These are phyloP conservation scores for Liopterus haemorrhoidalis DNA, from an alignment of 2,888 invertebrate genomes.

Conservation along the genomic window DNA sequence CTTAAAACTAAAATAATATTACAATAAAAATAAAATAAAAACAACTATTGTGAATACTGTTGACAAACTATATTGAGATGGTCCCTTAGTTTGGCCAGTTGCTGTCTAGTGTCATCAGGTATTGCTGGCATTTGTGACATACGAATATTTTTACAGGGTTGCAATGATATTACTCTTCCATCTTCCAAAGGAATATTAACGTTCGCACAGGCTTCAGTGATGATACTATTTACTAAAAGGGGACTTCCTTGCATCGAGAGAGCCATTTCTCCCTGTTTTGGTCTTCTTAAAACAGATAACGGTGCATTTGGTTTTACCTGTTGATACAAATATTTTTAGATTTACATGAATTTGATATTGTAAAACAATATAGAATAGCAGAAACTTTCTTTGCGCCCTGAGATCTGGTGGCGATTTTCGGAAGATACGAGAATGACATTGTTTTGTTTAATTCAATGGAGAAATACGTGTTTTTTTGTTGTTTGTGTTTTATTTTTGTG, in stretches of 20 bases:
- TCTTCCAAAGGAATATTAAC: constrained; percentile 61
- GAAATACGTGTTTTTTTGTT: too few species aligned
- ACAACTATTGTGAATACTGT: neutral
- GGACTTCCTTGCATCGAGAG: constrained; percentile 65
- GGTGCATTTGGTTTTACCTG: constrained; percentile 58
- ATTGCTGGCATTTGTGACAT: constrained; percentile 45
- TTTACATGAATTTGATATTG: constrained; percentile 5
- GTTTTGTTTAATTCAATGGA: too few species aligned
- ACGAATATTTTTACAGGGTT: constrained; percentile 50
- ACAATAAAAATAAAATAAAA: constrained; percentile 7
- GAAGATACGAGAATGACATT: constrained; percentile 1
- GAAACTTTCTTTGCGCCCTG: constrained; percentile 4
- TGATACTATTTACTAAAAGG: constrained; percentile 50
- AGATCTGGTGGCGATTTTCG: neutral
- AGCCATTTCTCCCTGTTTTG: constrained; percentile 60
- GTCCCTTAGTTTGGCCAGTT: constrained; percentile 50
- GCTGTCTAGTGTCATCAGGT: constrained; percentile 44
- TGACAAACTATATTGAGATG: constrained; percentile 42
- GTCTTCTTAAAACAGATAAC: constrained; percentile 55
- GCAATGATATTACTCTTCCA: constrained; percentile 57
- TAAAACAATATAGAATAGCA: constrained; percentile 7
- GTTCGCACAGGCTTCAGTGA: constrained; percentile 53
- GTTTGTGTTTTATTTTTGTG: too few species aligned
- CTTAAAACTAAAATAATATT: too few species aligned
- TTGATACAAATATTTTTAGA: constrained; percentile 15